phyloP scores from a whole-genome alignment of 2,113 vertebrate species.

The Cebus imitator region DNA sequence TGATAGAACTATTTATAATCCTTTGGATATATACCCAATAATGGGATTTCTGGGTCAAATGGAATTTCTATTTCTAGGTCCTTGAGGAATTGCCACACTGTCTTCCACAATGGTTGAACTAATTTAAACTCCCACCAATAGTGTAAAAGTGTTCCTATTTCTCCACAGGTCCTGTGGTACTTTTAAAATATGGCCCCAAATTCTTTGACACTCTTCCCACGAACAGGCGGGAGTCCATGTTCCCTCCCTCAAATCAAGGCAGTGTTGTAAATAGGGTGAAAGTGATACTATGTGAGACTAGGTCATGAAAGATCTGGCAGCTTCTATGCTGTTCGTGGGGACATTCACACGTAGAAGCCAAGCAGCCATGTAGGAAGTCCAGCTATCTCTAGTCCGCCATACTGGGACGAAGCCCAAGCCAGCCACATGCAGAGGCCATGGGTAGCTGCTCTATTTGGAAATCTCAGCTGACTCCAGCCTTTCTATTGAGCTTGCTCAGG shows the following conservation, averaged over 20 bases:
- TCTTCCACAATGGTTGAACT: too few relatives aligned
- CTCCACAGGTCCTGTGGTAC: not conserved
- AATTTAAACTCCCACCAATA: too few relatives aligned
- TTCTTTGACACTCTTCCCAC: not conserved
- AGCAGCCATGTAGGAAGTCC: not conserved
- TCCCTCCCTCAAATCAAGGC: not conserved
- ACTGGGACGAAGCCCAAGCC: not conserved
- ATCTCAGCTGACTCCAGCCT: not conserved
- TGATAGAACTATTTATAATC: too few relatives aligned
- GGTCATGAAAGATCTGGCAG: not conserved
- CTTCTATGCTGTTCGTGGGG: not conserved
- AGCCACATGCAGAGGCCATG: not conserved
- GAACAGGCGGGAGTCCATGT: fast-evolving
- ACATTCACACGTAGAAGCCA: not conserved
- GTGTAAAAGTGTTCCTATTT: too few relatives aligned
- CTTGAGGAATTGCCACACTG: too few relatives aligned
- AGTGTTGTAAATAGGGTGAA: not conserved
- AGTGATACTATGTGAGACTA: not conserved
- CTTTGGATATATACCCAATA: too few relatives aligned
- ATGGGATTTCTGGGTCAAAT: too few relatives aligned
- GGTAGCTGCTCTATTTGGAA: not conserved
- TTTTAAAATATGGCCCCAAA: not conserved
- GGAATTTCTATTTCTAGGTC: too few relatives aligned
- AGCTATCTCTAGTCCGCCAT: not conserved
- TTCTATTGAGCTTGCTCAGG: not conserved